phyloP scores from a whole-genome alignment of 2,797 vertebrate genomes.

The Rhabdophis nuchalis region DNA sequence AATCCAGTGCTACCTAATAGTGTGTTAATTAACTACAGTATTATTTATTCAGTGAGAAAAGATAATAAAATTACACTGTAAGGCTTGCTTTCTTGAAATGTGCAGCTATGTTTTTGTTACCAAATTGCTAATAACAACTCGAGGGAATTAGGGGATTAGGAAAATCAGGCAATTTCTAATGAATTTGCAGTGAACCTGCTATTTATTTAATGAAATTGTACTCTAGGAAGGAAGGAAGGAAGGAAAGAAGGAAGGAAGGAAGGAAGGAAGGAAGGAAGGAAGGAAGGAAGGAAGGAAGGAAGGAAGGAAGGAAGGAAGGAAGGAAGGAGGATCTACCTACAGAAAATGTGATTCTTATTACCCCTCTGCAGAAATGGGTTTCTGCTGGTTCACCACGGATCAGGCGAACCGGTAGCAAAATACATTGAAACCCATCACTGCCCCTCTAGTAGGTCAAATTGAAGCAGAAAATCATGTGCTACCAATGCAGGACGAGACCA shows the following conservation, averaged over 20 bases:
- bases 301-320: no score
- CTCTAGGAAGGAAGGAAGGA: constrained; percentile 15
- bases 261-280: no score
- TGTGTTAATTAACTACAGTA: background rate
- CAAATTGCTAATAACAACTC: constrained; percentile 55
- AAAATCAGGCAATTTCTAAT: constrained; percentile 26
- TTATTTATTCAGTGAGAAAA: constrained; percentile 39
- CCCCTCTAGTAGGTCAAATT: constrained; percentile 3
- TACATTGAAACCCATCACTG: background rate
- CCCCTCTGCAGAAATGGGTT: no score
- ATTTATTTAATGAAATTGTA: constrained; percentile 52
- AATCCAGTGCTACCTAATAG: constrained; percentile 20
- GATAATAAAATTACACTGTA: constrained; percentile 22
- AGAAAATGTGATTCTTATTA: constrained; percentile 44
- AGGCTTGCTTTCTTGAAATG: constrained; percentile 11
- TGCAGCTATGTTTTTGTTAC: constrained; percentile 31
- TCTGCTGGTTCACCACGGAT: no score
- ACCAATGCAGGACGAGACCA: no score
- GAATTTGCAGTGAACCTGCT: constrained; percentile 28
- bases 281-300: rapidly evolving
- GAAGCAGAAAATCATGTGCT: no score
- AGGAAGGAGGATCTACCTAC: constrained; percentile 3
- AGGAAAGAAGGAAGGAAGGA: no score
- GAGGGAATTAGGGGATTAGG: constrained; percentile 34
- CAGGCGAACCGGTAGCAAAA: no score